These are phyloP conservation scores for Brachirus orientalis DNA, from an alignment of 2,113 vertebrate species.

Conservation along the genomic window DNA sequence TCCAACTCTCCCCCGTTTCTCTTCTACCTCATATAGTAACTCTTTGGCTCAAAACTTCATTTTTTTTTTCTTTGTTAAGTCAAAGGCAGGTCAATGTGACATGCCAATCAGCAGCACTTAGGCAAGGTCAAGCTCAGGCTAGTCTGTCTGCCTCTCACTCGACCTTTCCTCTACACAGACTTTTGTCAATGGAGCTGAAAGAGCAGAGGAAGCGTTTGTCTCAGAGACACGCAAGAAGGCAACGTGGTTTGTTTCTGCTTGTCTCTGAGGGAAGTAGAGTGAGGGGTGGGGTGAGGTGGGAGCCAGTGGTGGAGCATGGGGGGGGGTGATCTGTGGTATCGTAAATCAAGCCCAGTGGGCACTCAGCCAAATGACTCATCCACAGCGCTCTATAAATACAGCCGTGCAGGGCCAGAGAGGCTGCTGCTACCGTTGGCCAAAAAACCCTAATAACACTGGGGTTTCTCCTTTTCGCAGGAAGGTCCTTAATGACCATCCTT, in stretches of 20 bases:
- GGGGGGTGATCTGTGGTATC: constrained; percentile 20
- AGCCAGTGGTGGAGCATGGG: constrained; percentile 25
- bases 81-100: constrained; percentile 45
- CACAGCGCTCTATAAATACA: constrained; percentile 81
- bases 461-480: constrained; percentile 42
- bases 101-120: constrained; percentile 55
- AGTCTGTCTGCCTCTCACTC: constrained; percentile 44
- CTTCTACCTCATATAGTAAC: constrained; percentile 46
- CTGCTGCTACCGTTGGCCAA: constrained; percentile 64
- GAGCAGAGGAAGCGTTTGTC: constrained; percentile 40
- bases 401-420: constrained; percentile 54
- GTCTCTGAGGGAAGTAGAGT: constrained; percentile 62
- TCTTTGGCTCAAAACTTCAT: constrained; percentile 52
- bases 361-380: constrained; percentile 75
- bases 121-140: constrained; percentile 52
- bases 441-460: constrained; percentile 46
- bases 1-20: constrained; percentile 21
- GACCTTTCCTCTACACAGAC: constrained; percentile 19
- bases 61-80: constrained; percentile 11
- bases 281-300: constrained; percentile 44
- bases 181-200: constrained; percentile 42
- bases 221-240: constrained; percentile 17
- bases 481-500: constrained; percentile 54
- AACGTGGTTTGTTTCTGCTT: constrained; percentile 61
- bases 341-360: constrained; percentile 54